Percentiles rank a stretch among this genome's conserved stretches.
These are phyloP conservation scores for Cebus imitator DNA, from an alignment of 2,113 vertebrate species.

Conservation along the genomic window DNA sequence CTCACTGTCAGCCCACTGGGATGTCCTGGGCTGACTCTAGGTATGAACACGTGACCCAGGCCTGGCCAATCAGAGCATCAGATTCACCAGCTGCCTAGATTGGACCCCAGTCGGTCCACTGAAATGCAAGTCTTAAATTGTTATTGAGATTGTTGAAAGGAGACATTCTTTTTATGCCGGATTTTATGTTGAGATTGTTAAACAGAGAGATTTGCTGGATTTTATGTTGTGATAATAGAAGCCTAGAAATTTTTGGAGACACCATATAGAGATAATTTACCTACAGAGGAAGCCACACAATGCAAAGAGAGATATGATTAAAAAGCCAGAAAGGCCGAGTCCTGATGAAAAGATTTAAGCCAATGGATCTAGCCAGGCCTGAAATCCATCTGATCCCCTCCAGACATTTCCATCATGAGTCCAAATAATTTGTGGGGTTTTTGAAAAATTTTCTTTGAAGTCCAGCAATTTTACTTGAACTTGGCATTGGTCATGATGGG, in stretches of 20 bases:
- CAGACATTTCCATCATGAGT: background rate
- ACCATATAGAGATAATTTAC: background rate
- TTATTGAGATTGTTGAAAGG: background rate
- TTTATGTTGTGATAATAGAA: background rate
- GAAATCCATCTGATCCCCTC: background rate
- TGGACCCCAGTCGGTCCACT: background rate
- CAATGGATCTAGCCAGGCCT: too few relatives aligned
- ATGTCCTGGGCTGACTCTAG: background rate
- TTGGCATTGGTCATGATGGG: background rate
- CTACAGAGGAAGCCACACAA: background rate
- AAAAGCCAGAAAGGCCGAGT: background rate
- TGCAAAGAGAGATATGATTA: background rate
- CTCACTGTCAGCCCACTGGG: background rate
- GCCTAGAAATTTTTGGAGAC: background rate
- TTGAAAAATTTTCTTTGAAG: background rate
- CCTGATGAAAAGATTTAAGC: background rate
- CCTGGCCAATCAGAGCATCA: background rate
- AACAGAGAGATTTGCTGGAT: background rate
- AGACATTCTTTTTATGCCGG: background rate
- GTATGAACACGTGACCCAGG: background rate
- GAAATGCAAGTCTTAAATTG: background rate
- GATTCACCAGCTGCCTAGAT: background rate
- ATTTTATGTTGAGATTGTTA: background rate
- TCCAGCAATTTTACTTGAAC: background rate
- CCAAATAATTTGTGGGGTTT: background rate